These are phyloP conservation scores for Aptenodytes patagonicus DNA, from an alignment of 2,113 vertebrate genomes.

Conservation along the genomic window DNA sequence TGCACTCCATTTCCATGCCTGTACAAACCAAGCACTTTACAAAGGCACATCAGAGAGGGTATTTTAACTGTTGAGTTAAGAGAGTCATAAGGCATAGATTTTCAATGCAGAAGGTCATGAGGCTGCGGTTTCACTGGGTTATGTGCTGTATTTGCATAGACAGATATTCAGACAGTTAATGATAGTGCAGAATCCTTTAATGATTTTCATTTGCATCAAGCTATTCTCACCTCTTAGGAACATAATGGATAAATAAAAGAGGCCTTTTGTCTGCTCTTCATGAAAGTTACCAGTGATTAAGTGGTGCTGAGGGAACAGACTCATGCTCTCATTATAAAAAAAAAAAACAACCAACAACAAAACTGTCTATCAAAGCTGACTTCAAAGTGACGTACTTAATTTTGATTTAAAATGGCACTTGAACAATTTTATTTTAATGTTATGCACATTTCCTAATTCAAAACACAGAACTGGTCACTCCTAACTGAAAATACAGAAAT, in stretches of 20 bases:
- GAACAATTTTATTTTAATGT: conserved; percentile 22
- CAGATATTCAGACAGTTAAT: conserved; percentile 51
- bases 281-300: conserved; percentile 53
- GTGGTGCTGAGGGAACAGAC: conserved; percentile 25
- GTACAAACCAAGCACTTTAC: background rate
- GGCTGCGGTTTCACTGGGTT: conserved; percentile 32
- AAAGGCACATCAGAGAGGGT: background rate
- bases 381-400: conserved; percentile 48
- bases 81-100: conserved; percentile 32
- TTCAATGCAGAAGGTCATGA: conserved; percentile 25
- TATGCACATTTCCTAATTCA: conserved; percentile 33
- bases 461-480: conserved; percentile 5
- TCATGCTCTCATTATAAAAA: background rate
- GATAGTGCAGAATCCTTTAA: conserved; percentile 49
- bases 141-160: conserved; percentile 35
- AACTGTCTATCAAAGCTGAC: conserved; percentile 48
- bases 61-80: background rate
- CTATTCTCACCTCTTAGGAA: conserved; percentile 58
- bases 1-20: background rate
- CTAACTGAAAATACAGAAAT: background rate
- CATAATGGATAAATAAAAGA: conserved; percentile 61
- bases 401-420: conserved; percentile 39
- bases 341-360: background rate
- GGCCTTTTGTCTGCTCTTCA: conserved; percentile 53
- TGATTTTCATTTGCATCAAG: conserved; percentile 68